A percentile compares a stretch with the other conserved stretches of the same genome.
phyloP scores from a whole-genome alignment of 2,888 invertebrate genomes.

The Oegoconia quadripuncta region DNA sequence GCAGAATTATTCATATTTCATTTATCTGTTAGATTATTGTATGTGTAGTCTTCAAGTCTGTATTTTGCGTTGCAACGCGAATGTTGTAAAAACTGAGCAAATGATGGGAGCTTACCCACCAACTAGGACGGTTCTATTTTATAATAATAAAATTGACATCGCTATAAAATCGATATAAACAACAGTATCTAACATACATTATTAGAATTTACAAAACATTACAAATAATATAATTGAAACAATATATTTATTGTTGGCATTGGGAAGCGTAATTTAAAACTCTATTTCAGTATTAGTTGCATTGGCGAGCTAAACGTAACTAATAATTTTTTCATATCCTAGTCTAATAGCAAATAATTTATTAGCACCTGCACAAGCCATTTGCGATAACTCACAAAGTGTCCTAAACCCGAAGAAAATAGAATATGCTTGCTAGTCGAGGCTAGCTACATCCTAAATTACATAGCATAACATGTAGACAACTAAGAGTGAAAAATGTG shows the following conservation, averaged over 20 bases:
- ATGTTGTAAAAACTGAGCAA: not conserved
- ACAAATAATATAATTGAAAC: no score
- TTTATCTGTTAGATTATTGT: not conserved
- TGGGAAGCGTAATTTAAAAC: constrained; percentile 3
- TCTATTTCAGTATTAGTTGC: not conserved
- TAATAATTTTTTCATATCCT: no score
- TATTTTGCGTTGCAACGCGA: not conserved
- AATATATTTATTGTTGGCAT: constrained; percentile 1
- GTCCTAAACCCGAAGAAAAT: no score
- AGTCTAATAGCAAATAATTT: constrained; percentile 28
- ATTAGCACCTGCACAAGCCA: constrained; percentile 46
- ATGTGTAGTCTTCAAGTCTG: not conserved
- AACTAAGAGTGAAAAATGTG: no score
- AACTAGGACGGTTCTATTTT: not conserved
- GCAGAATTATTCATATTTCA: not conserved
- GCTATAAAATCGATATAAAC: not conserved
- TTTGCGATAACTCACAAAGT: no score
- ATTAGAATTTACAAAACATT: no score
- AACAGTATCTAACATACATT: no score
- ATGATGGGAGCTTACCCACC: not conserved
- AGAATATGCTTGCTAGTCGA: no score
- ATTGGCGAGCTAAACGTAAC: constrained; percentile 13
- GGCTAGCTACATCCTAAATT: no score
- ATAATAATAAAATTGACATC: not conserved
- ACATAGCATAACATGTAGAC: no score